Base-by-base conservation (phyloP, 2,888 invertebrate species). In the Yponomeuta malinellus region DNA sequence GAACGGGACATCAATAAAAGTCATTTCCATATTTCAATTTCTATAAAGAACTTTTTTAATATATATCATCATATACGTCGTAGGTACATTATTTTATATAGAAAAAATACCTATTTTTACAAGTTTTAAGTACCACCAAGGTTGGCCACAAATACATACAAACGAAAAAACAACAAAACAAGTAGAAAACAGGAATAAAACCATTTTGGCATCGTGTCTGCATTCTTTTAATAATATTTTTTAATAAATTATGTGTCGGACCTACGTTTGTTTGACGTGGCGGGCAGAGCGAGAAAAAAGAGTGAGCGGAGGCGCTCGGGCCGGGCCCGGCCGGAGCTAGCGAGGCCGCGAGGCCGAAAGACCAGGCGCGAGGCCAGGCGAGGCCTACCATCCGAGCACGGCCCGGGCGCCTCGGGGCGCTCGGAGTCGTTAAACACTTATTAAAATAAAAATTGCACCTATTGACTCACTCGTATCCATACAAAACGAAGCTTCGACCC, bases 161-260 rank as follows among this genome's bases (percentile, higher is more conserved):
- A 90, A 90, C 88, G 86, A 80, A 86, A 89, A 89, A 89, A 88
- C 85, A 90, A 91, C 88, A 90, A 89, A 91, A 90, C 88, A 89
- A 90, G 87, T 86, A 88, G 90, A 87, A 90, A 90, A 90, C 89
- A 89, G 90, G 90, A 89, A 90, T 90, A 87, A 88, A 90, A 91
- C 90, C 90, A 90, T 90, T 91, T 91, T 91, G 91, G 91, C 91
- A 90, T 90, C 90, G 90, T 87, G 89, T 90, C 88, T 89, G 89
- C 88, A 83, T 86, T 81, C 80, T 85, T 87, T 88, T 83, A 84
- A 87, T 86, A 78, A 77, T 85, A 83, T 87, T 84, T 84, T 59
- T 82, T 81, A 87, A 88, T 89, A 88, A 85, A 88, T 85, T 81
- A 85, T 80, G 81, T 79, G 84, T 81, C 86, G 83, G 87, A 84